Base-by-base conservation (phyloP, 2,113 vertebrate genomes). In the Cyprinodon variegatus region DNA sequence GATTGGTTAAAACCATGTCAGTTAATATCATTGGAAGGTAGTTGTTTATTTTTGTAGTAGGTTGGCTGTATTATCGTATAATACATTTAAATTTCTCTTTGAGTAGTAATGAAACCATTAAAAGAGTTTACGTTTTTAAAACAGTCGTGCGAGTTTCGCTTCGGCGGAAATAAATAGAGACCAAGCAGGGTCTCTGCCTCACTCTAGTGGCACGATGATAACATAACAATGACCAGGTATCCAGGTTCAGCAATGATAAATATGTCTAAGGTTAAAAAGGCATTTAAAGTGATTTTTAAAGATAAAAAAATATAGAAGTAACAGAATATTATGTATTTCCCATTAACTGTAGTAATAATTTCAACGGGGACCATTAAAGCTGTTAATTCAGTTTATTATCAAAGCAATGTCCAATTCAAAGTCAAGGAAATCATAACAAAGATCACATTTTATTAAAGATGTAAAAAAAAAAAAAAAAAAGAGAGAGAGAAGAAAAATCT, bases 1-100 rank as follows among this genome's bases (percentile, higher is more conserved):
- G 0, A 89, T 87, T 90, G 89, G 90, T 76, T 48, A 17, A 1
- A 38, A 14, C 7, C 5, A 7, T 46, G 76, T 83, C 83, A 67
- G 14, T 91, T 70, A 83, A 68, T 10, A 5, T 37, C 1, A 5
- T 59, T 61, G 36, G 4, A 1, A 0, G 65, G 38, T 4, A 0
- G 2, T 45, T 71, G 69, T 77, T 79, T 78, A 29, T 9, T 5
- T 53, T 71, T 39, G 2, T 36, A 39, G 61, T n/a, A 11, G 7
- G 14, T 11, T 14, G 22, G 22, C 9, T 38, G 9, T 37, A 3
- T 3, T 60, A 36, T 37, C 13, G 1, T n/a, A 15, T 15, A n/a
- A 3, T 38, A n/a, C 4, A n/a, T 15, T 15, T 38, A 17, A 38
- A 37, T 15, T 38, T 63, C 36, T 14, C 14, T 10, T 62, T 62